Conservation (phyloP, 2,113 vertebrate species). For the Pygoscelis adeliae region DNA sequence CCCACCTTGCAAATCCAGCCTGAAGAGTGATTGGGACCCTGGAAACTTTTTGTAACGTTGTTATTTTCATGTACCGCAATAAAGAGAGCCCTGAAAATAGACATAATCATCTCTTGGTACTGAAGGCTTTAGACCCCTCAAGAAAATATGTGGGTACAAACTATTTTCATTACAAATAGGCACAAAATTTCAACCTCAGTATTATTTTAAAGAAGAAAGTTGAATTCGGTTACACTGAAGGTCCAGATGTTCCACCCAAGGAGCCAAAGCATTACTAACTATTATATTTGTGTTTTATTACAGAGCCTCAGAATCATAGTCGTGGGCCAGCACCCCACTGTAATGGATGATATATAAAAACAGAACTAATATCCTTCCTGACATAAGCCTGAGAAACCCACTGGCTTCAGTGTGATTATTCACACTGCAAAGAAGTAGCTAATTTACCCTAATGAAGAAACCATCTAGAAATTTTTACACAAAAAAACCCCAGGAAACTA, state of each 20-base stretch:
- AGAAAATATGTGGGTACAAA: background rate
- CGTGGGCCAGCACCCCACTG: background rate
- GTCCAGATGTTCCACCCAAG: conserved; percentile 38
- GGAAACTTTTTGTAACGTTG: background rate
- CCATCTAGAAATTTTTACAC: background rate
- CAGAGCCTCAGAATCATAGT: background rate
- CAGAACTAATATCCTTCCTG: background rate
- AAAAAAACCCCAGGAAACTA: background rate
- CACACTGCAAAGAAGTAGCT: background rate
- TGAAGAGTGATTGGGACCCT: background rate
- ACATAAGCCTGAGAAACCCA: background rate
- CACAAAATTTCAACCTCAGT: background rate
- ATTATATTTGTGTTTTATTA: conserved; percentile 32
- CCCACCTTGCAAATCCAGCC: background rate
- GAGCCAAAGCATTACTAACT: conserved; percentile 53
- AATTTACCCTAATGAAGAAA: background rate
- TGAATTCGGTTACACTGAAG: background rate
- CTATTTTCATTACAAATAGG: background rate
- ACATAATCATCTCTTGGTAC: background rate
- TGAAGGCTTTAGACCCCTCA: background rate
- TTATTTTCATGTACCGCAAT: background rate
- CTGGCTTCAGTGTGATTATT: background rate
- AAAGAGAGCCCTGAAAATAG: background rate
- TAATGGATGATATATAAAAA: background rate
- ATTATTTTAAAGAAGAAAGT: conserved; percentile 13